phyloP scores from a whole-genome alignment of 64 coral and sea anemone species.

The Hydrozoanthus tunicans region DNA sequence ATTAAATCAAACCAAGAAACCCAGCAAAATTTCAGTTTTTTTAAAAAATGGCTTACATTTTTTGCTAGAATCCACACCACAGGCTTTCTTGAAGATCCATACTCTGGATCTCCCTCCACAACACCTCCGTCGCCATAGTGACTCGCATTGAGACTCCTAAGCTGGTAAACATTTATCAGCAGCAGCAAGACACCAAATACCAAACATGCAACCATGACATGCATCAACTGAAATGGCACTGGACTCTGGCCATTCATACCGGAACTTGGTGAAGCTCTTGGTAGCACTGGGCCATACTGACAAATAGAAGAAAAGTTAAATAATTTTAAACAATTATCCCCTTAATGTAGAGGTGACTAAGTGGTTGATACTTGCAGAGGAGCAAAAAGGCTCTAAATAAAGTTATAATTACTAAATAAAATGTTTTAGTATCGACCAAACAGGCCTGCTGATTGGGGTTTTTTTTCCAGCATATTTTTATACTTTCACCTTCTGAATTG shows the following conservation, averaged over 20 bases:
- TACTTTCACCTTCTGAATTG: too few relatives aligned
- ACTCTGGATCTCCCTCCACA: slow-evolving; percentile 58
- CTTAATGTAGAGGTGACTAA: too few relatives aligned
- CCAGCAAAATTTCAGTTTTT: too few relatives aligned
- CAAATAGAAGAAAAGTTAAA: background rate
- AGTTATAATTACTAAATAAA: too few relatives aligned
- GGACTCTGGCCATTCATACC: background rate
- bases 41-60: slow-evolving; percentile 67
- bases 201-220: slow-evolving; percentile 62
- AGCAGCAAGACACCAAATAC: slow-evolving; percentile 78
- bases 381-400: too few relatives aligned
- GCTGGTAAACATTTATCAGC: slow-evolving; percentile 82
- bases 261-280: background rate
- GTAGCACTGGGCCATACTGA: slow-evolving; percentile 33
- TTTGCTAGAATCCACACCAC: slow-evolving; percentile 83
- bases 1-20: too few relatives aligned
- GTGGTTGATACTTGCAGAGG: too few relatives aligned
- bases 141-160: slow-evolving; percentile 64
- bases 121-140: slow-evolving; percentile 23
- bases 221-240: slow-evolving; percentile 48
- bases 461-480: too few relatives aligned
- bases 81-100: slow-evolving; percentile 50
- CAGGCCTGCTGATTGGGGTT: too few relatives aligned
- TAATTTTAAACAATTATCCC: background rate
- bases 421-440: too few relatives aligned